These are phyloP conservation scores for Cheilinus undulatus DNA, from an alignment of 2,113 vertebrate species.

Conservation along the genomic window DNA sequence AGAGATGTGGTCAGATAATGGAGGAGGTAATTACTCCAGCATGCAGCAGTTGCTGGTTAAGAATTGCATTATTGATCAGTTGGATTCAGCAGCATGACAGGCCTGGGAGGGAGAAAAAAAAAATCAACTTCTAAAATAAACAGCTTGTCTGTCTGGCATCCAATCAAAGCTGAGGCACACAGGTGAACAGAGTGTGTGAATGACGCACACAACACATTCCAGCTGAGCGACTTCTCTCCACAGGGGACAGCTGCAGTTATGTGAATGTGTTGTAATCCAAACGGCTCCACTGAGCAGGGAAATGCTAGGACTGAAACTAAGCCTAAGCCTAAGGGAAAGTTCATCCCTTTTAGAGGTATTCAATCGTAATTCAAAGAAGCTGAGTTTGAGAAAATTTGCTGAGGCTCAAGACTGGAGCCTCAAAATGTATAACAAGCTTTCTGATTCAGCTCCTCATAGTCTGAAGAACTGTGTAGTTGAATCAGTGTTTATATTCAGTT, in stretches of 20 bases:
- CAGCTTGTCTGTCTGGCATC: slow-evolving; percentile 38
- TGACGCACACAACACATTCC: slow-evolving; percentile 10
- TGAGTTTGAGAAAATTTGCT: too few species aligned
- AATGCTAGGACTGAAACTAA: slow-evolving; percentile 7
- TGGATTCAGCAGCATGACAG: slow-evolving; percentile 42
- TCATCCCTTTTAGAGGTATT: too few species aligned
- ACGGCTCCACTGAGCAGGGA: slow-evolving; percentile 11
- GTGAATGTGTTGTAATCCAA: slow-evolving; percentile 20
- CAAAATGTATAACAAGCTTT: too few species aligned
- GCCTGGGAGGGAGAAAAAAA: slow-evolving; percentile 20
- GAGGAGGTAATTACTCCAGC: slow-evolving; percentile 70
- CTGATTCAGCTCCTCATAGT: too few species aligned
- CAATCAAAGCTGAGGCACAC: slow-evolving; percentile 23
- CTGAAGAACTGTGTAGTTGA: too few species aligned
- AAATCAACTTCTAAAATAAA: slow-evolving; percentile 61
- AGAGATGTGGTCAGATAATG: slow-evolving; percentile 77
- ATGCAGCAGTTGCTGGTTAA: slow-evolving; percentile 60
- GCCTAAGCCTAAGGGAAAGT: too few species aligned
- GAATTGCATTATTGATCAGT: slow-evolving; percentile 73
- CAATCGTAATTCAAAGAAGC: too few species aligned
- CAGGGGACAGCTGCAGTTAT: slow-evolving; percentile 30
- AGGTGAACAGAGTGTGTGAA: slow-evolving; percentile 12
- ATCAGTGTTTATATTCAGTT: too few species aligned
- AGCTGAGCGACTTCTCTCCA: slow-evolving; percentile 15
- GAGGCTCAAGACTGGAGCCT: too few species aligned